phyloP scores from a whole-genome alignment of 2,113 vertebrate genomes.

The Pandion haliaetus region DNA sequence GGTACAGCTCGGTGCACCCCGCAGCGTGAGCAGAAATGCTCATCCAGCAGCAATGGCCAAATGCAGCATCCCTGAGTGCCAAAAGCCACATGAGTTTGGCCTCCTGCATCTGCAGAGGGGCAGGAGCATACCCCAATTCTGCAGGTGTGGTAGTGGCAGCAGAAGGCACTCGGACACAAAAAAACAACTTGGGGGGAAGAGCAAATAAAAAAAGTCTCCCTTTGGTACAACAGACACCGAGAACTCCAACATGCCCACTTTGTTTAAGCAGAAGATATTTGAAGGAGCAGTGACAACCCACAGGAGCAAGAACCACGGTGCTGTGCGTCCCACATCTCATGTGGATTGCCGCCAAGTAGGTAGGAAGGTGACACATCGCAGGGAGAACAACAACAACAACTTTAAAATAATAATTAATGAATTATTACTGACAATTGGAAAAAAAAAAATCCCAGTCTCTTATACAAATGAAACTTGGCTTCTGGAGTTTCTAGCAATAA shows the following conservation, averaged over 20 bases:
- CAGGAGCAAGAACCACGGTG: background rate
- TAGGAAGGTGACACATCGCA: background rate
- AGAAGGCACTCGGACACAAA: background rate
- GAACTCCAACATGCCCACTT: background rate
- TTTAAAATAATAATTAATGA: constrained; percentile 46
- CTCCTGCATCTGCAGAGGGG: background rate
- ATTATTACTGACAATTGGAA: constrained; percentile 28
- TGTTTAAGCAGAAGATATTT: background rate
- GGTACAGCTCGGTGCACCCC: background rate
- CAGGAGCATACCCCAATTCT: background rate
- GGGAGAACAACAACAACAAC: background rate
- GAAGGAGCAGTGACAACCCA: background rate
- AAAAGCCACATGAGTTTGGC: background rate
- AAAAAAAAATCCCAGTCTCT: background rate
- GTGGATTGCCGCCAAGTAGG: background rate
- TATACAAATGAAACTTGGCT: background rate
- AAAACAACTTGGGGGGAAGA: background rate
- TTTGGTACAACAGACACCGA: background rate
- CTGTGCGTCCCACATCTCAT: background rate
- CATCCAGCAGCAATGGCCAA: background rate
- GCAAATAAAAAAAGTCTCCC: background rate
- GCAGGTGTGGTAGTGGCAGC: background rate
- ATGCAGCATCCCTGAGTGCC: background rate
- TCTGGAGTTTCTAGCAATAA: background rate
- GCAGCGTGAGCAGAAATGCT: background rate